Evolutionary conservation across 2,113 vertebrate species (phyloP).

Genomic region (Aleadryas rufinucha): DNA sequence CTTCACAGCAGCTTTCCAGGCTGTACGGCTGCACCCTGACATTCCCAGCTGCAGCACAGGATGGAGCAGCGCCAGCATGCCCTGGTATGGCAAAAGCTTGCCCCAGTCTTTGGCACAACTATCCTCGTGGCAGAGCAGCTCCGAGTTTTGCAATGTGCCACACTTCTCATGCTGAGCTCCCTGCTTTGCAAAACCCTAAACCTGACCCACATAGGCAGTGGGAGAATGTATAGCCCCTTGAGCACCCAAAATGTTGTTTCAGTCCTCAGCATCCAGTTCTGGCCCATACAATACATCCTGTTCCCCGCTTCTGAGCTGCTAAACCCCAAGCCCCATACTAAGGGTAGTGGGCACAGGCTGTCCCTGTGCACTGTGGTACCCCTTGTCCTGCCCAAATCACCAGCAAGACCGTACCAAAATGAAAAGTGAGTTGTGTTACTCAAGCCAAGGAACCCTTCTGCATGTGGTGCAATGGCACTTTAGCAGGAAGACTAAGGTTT

Average conservation of each 20-base stretch:
- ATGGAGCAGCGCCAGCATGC: accelerated
- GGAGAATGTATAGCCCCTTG: accelerated
- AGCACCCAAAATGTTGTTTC: background rate
- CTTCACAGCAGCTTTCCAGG: background rate
- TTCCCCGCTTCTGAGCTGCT: background rate
- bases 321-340: background rate
- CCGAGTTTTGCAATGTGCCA: accelerated
- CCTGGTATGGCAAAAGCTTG: accelerated
- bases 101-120: accelerated
- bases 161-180: background rate
- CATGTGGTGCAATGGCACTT: background rate
- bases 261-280: background rate
- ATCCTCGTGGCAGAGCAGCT: accelerated
- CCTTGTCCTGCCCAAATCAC: background rate
- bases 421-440: background rate
- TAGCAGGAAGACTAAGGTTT: background rate
- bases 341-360: accelerated
- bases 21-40: accelerated
- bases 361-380: no score
- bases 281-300: background rate
- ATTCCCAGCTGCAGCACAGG: background rate
- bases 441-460: background rate
- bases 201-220: accelerated
- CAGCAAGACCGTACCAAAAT: background rate
- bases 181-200: background rate